Evolutionary conservation across 2,113 vertebrate genomes (phyloP).

Genomic region (Rissa tridactyla): DNA sequence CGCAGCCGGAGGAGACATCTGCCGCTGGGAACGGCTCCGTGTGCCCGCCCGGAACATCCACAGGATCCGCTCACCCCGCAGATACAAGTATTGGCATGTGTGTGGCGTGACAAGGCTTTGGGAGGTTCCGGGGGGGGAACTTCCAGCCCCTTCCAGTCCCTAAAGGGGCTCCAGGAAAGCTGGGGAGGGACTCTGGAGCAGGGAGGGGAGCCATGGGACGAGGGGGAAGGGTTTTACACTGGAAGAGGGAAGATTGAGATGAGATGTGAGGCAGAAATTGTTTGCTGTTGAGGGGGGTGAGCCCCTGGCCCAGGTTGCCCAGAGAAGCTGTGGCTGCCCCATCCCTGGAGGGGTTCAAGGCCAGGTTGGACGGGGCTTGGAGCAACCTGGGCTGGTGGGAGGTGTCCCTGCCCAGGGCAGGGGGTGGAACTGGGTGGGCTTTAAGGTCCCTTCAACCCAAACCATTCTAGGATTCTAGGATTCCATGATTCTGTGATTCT

Average conservation of each 20-base stretch:
- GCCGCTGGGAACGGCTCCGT: background rate
- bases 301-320: background rate
- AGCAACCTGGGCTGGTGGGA: background rate
- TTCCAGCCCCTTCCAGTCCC: background rate
- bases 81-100: accelerated
- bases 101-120: too few species aligned
- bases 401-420: background rate
- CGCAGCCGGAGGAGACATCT: background rate
- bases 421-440: background rate
- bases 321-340: background rate
- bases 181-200: background rate
- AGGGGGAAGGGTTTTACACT: background rate
- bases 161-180: background rate
- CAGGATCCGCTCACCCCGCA: background rate
- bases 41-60: accelerated
- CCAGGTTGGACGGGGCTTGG: background rate
- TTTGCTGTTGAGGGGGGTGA: background rate
- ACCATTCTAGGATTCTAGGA: background rate
- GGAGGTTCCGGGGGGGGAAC: background rate
- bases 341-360: background rate
- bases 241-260: background rate
- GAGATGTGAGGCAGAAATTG: background rate
- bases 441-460: background rate
- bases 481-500: background rate
- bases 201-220: background rate